Evolutionary conservation across 2,797 vertebrate species (phyloP).

Genomic region (Takifugu rubripes): DNA sequence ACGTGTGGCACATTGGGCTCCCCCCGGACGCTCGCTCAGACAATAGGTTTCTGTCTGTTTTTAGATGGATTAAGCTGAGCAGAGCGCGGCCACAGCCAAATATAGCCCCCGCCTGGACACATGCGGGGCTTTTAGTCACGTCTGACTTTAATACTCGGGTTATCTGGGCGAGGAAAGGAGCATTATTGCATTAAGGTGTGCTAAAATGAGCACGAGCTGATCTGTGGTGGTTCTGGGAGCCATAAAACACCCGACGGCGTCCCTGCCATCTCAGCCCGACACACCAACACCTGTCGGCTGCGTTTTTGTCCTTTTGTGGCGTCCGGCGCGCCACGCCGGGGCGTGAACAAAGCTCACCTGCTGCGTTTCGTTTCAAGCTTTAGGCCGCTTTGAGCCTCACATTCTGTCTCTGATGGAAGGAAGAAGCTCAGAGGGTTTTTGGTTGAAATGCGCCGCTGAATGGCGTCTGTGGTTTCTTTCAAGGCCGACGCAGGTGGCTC

Average conservation of each 20-base stretch:
- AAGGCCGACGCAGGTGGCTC: constrained; percentile 63
- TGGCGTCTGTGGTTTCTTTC: constrained; percentile 66
- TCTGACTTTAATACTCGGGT: constrained; percentile 65
- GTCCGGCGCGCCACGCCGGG: constrained; percentile 17
- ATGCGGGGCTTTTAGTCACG: constrained; percentile 53
- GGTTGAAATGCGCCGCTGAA: constrained; percentile 36
- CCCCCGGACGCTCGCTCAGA: constrained; percentile 49
- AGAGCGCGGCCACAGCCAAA: constrained; percentile 57
- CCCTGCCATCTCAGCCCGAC: constrained; percentile 5
- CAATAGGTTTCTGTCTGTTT: constrained; percentile 61
- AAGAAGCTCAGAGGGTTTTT: constrained; percentile 18
- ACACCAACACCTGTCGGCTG: constrained; percentile 41
- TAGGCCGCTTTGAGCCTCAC: too few relatives aligned
- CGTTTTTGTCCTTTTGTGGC: constrained; percentile 33
- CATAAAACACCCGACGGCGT: constrained; percentile 10
- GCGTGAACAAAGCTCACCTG: constrained; percentile 40
- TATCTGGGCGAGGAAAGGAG: constrained; percentile 60
- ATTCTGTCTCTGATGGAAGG: neutral
- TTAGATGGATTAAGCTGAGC: constrained; percentile 57
- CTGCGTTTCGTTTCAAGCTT: constrained; percentile 21
- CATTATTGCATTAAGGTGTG: constrained; percentile 63
- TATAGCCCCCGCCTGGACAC: constrained; percentile 57
- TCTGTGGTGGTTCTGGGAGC: constrained; percentile 40
- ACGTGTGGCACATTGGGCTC: constrained; percentile 42
- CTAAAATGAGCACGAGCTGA: constrained; percentile 59